Percentiles rank a stretch among this genome's conserved stretches.
Evolutionary conservation across 2,888 invertebrate species (phyloP).

Genomic region (Ophonus ardosiacus): DNA sequence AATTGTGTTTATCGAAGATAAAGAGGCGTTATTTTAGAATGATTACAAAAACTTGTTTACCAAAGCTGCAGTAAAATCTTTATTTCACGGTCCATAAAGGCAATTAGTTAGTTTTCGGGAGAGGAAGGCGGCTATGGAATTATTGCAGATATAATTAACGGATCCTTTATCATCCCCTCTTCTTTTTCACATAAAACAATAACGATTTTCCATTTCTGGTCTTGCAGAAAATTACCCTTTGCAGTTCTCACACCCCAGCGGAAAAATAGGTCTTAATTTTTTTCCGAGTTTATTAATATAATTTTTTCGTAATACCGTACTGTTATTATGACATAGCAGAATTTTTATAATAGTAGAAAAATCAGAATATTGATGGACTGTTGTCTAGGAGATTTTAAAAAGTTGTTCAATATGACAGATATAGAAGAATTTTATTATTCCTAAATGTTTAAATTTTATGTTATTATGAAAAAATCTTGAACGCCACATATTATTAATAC

Average conservation of each 20-base stretch:
- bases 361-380: too few relatives aligned
- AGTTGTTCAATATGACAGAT: too few relatives aligned
- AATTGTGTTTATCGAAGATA: conserved; percentile 2
- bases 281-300: background rate
- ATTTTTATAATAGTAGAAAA: too few relatives aligned
- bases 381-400: too few relatives aligned
- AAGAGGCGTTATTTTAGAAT: conserved; percentile 7
- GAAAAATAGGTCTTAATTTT: background rate
- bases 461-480: too few relatives aligned
- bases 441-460: too few relatives aligned
- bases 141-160: conserved; percentile 24
- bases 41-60: conserved; percentile 39
- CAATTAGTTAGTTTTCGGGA: conserved; percentile 29
- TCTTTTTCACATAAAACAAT: conserved; percentile 1
- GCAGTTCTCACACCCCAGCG: background rate
- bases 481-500: too few relatives aligned
- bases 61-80: conserved; percentile 34
- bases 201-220: background rate
- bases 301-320: too few relatives aligned
- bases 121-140: background rate
- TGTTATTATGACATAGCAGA: too few relatives aligned
- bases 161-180: conserved; percentile 4
- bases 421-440: too few relatives aligned
- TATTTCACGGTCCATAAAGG: conserved; percentile 36
- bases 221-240: background rate